Percentiles rank a stretch among this genome's conserved stretches.
Conservation (phyloP, 2,113 vertebrate species). For the Urocitellus parryii region DNA sequence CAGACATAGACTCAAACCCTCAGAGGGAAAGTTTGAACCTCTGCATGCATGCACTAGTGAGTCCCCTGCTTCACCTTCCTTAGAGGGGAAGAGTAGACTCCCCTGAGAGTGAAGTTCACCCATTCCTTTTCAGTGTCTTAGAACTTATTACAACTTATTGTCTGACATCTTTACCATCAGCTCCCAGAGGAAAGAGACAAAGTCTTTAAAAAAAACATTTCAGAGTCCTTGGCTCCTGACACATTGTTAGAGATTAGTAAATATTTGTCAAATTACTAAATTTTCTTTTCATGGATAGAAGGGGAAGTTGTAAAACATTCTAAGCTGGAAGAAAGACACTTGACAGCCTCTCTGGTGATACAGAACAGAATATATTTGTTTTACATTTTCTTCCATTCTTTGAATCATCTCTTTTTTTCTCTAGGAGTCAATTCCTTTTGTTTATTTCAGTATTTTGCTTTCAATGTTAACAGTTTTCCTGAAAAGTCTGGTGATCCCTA, state of each 20-base stretch:
- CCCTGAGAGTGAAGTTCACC: no score
- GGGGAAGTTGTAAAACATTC: not conserved
- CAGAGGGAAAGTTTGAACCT: no score
- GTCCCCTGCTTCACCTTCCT: no score
- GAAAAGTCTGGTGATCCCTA: not conserved
- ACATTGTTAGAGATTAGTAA: slow-evolving; percentile 9
- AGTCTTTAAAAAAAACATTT: not conserved
- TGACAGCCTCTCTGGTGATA: not conserved
- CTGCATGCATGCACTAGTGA: no score
- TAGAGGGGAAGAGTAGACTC: no score
- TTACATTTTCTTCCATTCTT: slow-evolving; percentile 20
- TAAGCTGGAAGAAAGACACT: not conserved
- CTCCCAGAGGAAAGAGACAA: slow-evolving; percentile 6
- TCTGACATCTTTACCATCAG: slow-evolving; percentile 21
- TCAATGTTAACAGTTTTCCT: slow-evolving; percentile 17
- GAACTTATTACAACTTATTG: not conserved
- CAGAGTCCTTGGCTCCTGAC: slow-evolving; percentile 20
- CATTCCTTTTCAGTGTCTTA: no score
- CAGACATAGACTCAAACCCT: no score
- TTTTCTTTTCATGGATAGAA: slow-evolving; percentile 16
- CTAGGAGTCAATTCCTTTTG: slow-evolving; percentile 38
- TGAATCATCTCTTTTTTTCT: slow-evolving; percentile 56
- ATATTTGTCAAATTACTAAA: slow-evolving; percentile 17
- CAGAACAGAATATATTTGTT: slow-evolving; percentile 44
- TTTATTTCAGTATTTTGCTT: slow-evolving; percentile 41